phyloP scores from a whole-genome alignment of 2,113 vertebrate genomes.

The Benitochromis conjunctus region DNA sequence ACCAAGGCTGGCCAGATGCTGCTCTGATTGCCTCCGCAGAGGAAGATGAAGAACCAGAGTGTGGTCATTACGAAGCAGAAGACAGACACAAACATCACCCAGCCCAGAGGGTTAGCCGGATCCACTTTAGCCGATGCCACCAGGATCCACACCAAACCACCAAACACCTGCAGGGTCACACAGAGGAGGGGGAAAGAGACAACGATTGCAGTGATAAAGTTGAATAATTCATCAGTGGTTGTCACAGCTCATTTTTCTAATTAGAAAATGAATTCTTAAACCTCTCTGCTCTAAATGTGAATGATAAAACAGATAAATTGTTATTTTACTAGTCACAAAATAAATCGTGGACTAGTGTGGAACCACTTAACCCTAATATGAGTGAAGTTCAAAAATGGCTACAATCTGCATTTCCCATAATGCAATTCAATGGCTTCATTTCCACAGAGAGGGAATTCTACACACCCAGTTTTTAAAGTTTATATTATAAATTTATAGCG shows the following conservation, averaged over 20 bases:
- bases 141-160: slow-evolving; percentile 82
- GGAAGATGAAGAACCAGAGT: slow-evolving; percentile 70
- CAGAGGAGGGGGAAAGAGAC: neutral
- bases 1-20: slow-evolving; percentile 77
- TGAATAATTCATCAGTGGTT: neutral
- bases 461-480: neutral
- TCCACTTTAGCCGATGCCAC: slow-evolving; percentile 63
- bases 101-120: slow-evolving; percentile 59
- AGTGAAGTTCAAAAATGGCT: neutral
- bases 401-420: neutral
- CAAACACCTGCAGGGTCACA: slow-evolving; percentile 71
- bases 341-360: neutral
- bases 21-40: slow-evolving; percentile 69
- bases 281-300: neutral
- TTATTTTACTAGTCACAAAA: neutral
- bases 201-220: neutral
- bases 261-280: neutral
- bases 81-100: slow-evolving; percentile 84
- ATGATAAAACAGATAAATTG: neutral
- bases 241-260: neutral
- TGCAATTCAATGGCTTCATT: neutral
- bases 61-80: slow-evolving; percentile 80
- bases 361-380: neutral
- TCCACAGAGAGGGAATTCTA: neutral
- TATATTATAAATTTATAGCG: accelerated